phyloP scores from a whole-genome alignment of 2,888 invertebrate species.

The Parasteatoda lunata region DNA sequence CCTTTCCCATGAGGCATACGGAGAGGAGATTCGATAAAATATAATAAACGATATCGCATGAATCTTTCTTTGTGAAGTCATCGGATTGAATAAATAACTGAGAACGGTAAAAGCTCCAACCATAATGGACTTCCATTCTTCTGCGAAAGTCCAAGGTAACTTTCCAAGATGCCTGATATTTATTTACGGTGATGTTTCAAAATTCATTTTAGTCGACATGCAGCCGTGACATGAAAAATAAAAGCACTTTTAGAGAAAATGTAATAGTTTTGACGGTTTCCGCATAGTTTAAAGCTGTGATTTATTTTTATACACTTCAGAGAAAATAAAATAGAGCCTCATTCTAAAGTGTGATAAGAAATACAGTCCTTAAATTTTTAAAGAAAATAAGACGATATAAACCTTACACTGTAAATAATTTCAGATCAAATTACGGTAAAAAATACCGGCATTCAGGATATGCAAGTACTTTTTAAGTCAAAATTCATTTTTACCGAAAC shows the following conservation, averaged over 20 bases:
- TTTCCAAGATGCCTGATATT: conserved; percentile 14
- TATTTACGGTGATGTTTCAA: conserved; percentile 33
- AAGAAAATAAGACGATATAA: too few species aligned
- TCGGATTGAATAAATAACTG: conserved; percentile 56
- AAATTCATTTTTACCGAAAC: too few species aligned
- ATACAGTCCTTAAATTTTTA: too few species aligned
- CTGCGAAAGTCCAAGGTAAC: conserved; percentile 6
- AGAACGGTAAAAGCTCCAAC: conserved; percentile 39
- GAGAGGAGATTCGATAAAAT: conserved; percentile 37
- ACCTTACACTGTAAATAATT: too few species aligned
- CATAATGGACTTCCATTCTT: conserved; percentile 45
- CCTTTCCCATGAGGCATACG: conserved; percentile 20
- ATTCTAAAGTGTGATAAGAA: too few species aligned
- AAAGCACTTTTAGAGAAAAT: background rate
- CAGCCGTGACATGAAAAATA: background rate
- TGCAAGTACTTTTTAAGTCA: too few species aligned
- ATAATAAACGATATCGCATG: conserved; percentile 59
- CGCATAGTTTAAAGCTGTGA: background rate
- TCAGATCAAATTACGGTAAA: too few species aligned
- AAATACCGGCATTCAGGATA: too few species aligned
- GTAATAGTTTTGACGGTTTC: background rate
- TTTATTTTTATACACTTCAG: too few species aligned
- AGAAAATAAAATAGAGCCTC: too few species aligned
- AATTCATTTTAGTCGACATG: conserved; percentile 8
- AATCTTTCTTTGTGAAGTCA: conserved; percentile 62